A percentile compares a stretch with the other conserved stretches of the same genome.
Evolutionary conservation across 2,888 invertebrate genomes (phyloP).

Genomic region (Pammene fasciana): DNA sequence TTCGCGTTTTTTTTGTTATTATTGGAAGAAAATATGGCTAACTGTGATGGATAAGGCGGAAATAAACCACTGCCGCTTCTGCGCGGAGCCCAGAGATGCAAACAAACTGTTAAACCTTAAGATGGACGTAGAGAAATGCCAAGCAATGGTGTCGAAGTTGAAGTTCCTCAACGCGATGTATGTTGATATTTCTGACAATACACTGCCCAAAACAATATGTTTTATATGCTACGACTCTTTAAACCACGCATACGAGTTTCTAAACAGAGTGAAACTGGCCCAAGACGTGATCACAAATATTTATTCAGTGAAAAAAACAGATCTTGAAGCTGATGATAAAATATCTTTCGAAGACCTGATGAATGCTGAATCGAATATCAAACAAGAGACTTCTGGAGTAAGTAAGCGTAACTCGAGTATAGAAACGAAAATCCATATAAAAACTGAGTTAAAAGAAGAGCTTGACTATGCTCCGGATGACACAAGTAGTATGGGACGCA

Average conservation of each 20-base stretch:
- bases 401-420: slow-evolving; percentile 26
- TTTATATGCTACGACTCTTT: slow-evolving; percentile 68
- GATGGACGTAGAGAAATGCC: slow-evolving; percentile 55
- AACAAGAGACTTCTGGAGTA: slow-evolving; percentile 47
- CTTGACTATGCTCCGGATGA: slow-evolving; percentile 44
- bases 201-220: slow-evolving; percentile 70
- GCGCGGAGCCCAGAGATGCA: slow-evolving; percentile 59
- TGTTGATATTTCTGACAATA: slow-evolving; percentile 62
- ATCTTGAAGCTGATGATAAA: slow-evolving; percentile 62
- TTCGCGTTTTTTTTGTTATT: slow-evolving; percentile 17
- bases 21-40: slow-evolving; percentile 51
- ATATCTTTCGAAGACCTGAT: slow-evolving; percentile 60
- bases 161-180: slow-evolving; percentile 69
- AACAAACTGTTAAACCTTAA: slow-evolving; percentile 64
- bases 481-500: slow-evolving; percentile 28
- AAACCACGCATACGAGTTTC: slow-evolving; percentile 68
- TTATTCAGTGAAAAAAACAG: slow-evolving; percentile 53
- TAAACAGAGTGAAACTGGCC: slow-evolving; percentile 62
- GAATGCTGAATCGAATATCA: slow-evolving; percentile 46
- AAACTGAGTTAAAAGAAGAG: slow-evolving; percentile 68
- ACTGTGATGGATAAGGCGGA: slow-evolving; percentile 40
- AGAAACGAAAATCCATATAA: slow-evolving; percentile 51
- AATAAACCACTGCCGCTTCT: slow-evolving; percentile 65
- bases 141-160: slow-evolving; percentile 61
- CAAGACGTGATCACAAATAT: slow-evolving; percentile 59